phyloP scores from a whole-genome alignment of 2,113 vertebrate species.

The Sturnira hondurensis region DNA sequence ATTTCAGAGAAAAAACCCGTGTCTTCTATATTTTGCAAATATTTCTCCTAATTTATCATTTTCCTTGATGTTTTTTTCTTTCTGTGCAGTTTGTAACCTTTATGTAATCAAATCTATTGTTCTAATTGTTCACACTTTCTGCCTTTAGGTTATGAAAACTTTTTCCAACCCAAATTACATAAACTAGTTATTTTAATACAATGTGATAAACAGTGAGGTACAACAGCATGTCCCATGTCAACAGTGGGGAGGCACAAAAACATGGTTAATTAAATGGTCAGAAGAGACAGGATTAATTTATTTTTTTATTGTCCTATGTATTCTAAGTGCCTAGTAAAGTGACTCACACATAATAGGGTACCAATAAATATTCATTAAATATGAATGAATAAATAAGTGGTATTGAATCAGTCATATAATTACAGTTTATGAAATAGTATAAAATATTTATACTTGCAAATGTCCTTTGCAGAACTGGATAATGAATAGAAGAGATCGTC shows the following conservation, averaged over 20 bases:
- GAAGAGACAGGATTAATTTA: not conserved
- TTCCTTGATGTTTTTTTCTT: slow-evolving; percentile 21
- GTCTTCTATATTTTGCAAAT: not conserved
- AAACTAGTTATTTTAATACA: not conserved
- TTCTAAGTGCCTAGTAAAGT: not conserved
- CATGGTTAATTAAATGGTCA: not conserved
- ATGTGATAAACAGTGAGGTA: not conserved
- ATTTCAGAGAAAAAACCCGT: not conserved
- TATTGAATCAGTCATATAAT: not conserved
- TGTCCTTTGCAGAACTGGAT: not conserved
- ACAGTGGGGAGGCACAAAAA: not conserved
- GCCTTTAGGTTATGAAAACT: not conserved
- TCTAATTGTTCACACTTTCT: not conserved
- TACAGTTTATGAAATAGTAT: not conserved
- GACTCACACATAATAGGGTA: not conserved
- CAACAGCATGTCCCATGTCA: not conserved
- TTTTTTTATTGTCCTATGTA: not conserved
- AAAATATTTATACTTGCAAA: slow-evolving; percentile 24
- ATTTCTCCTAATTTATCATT: not conserved
- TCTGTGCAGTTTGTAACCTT: not conserved
- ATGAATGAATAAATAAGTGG: not conserved
- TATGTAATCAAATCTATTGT: not conserved
- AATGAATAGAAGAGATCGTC: not conserved
- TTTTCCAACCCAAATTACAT: not conserved
- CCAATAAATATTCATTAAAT: not conserved